Evolutionary conservation across 2,797 vertebrate genomes (phyloP).

Genomic region (Choloepus didactylus): DNA sequence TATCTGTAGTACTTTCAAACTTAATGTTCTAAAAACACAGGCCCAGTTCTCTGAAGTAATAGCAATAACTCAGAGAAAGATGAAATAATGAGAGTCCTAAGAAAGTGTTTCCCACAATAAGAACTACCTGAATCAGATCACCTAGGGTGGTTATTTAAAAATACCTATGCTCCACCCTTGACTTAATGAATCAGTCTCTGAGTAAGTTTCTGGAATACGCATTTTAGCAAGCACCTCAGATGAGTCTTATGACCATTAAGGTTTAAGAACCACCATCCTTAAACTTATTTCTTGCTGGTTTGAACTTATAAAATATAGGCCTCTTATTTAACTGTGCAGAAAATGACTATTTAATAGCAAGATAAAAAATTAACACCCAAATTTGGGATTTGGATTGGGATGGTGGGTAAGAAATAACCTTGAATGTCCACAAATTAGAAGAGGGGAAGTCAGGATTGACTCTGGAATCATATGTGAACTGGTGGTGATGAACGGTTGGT

Average conservation of each 20-base stretch:
- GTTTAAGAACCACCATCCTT: not conserved
- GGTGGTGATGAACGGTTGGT: not conserved
- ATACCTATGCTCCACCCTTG: not conserved
- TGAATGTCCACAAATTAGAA: not conserved
- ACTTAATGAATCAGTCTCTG: not conserved
- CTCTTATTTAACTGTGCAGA: not conserved
- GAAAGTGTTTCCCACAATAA: not conserved
- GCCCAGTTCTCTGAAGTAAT: not conserved
- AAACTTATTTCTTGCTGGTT: not conserved
- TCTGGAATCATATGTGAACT: not conserved
- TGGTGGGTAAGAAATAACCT: not conserved
- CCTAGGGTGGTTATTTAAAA: not conserved
- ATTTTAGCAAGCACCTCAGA: not conserved
- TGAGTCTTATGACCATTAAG: not conserved
- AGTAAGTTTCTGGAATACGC: not conserved
- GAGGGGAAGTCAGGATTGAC: not conserved
- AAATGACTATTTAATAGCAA: not conserved
- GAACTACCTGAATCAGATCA: not conserved
- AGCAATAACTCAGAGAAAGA: not conserved
- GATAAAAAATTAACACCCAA: not conserved
- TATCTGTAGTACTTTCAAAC: not conserved
- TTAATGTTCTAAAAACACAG: slow-evolving; percentile 3
- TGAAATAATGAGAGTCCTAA: not conserved
- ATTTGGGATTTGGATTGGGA: not conserved
- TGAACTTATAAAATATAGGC: not conserved